phyloP scores from a whole-genome alignment of 2,888 invertebrate genomes.

The Athalia cordata region DNA sequence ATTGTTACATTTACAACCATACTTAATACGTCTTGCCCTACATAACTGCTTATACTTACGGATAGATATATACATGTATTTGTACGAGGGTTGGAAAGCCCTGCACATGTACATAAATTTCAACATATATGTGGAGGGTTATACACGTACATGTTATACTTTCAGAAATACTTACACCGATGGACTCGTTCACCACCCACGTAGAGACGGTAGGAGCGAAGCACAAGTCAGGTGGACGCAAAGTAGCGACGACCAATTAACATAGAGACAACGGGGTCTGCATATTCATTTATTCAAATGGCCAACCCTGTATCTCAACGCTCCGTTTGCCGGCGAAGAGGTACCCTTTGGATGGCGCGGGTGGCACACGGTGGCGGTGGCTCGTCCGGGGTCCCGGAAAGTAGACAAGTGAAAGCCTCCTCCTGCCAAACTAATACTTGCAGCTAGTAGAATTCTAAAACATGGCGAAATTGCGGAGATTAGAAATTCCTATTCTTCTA shows the following conservation, averaged over 20 bases:
- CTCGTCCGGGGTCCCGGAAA: slow-evolving; percentile 8
- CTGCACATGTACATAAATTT: too few species aligned
- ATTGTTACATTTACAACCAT: slow-evolving; percentile 2
- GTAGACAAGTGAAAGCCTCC: slow-evolving; percentile 40
- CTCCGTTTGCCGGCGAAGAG: slow-evolving; percentile 32
- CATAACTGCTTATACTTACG: not conserved
- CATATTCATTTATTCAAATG: slow-evolving; percentile 44
- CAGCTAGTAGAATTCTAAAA: not conserved
- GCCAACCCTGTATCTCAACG: slow-evolving; percentile 38
- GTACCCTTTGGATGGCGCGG: slow-evolving; percentile 36
- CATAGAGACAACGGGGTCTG: slow-evolving; percentile 44
- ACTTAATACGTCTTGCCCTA: slow-evolving; percentile 31
- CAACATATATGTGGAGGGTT: not conserved
- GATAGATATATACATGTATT: too few species aligned
- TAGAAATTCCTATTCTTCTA: slow-evolving; percentile 9
- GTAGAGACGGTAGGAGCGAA: slow-evolving; percentile 14
- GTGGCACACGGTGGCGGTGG: not conserved
- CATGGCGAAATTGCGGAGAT: slow-evolving; percentile 15
- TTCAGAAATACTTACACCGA: not conserved
- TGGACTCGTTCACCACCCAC: slow-evolving; percentile 24
- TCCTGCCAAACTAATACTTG: slow-evolving; percentile 32
- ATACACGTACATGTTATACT: slow-evolving; percentile 1
- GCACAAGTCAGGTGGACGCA: slow-evolving; percentile 44
- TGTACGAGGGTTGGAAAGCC: too few species aligned
- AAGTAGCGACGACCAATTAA: slow-evolving; percentile 44